Evolutionary conservation across 1,140 invertebrate genomes (phyloP), one percentile per base, ranked within the genome.

Genomic region (Trachelipus rathkii): DNA sequence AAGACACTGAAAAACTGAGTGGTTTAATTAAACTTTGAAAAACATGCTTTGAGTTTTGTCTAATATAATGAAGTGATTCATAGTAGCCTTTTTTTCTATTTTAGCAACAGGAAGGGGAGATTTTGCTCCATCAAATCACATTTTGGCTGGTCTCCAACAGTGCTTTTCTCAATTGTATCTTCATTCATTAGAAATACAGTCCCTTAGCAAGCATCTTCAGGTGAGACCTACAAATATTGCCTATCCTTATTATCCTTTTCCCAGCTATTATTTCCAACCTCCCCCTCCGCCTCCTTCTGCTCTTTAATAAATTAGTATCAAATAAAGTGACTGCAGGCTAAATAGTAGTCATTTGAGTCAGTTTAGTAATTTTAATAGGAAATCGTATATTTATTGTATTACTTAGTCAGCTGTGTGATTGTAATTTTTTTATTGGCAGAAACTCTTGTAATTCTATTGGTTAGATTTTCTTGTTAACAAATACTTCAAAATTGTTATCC

Each of bases 161-260:
- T 81, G 79, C 68, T 78, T 81, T 71, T 77, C 77, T 6, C 79
- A 81, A 75, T 75, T 81, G n/a, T 75, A 78, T 21, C 77, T 78
- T n/a, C 79, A 81, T 60, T 78, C 79, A 10, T 68, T 81, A 11
- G 79, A 81, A 50, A 81, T 81, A 21, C 79, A 81, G 79, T 74
- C 79, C 43, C 77, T 81, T 45, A 81, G 77, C 73, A 81, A 81
- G 70, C 79, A 81, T 46, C 75, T 81, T 66, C 79, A 81, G 79
- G 79, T 81, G 68, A 78, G 79, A 68, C 79, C 69, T n/a, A 33
- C 72, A 13, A 46, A 74, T n/a, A 72, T 13, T 72, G 15, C 46
- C 5, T 74, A 74, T 43, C 10, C 46, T 10, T 24, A 50, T 11
- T 46, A 15, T 50, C 72, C 72, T 60, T 33, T 74, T 33, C 15